Base-by-base conservation (phyloP, 2,113 vertebrate species). In the Brienomyrus longianalis region DNA sequence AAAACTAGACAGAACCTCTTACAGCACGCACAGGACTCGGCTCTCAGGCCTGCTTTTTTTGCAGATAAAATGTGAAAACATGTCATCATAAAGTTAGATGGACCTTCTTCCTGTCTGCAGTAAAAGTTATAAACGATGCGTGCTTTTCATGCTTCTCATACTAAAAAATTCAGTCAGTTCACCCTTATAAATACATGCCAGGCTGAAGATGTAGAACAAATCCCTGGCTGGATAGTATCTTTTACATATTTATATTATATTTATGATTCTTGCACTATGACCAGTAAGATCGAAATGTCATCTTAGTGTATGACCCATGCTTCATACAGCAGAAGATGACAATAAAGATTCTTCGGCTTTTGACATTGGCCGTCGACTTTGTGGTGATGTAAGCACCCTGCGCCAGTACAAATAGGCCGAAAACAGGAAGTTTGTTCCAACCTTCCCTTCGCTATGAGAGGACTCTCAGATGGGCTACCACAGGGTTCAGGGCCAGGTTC, bases 101-200 rank as follows among this genome's bases (percentile, higher is more conserved):
- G 39, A 77, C 27, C 35, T 39, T 17, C 70, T 77, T 77, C 70
- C 31, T 39, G 70, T 51, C 43, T 85, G 83, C 47, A 85, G 47
- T 50, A 45, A 17, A 21, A 52, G 5, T 31, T 31, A 50, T 35
- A 51, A 86, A 54, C 35, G 21, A 87, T 4, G 5, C 35, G 85
- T 90, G 84, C 90, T 51, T 90, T 66, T 70, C n/a, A 70, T 70
- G 45, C 43, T 54, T 50, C 6, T 47, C 51, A 92, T 83, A 91
- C 91, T 93, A 94, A 94, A 94, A 93, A 93, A 7, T 84, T 90
- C 91, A 94, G 93, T 93, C 92, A 94, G 91, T 45, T 86, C 89
- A 93, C 92, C 92, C 93, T 90, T 91, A 92, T 19, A 87, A 90
- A 43, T 91, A 90, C 92, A 85, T 89, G 83, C 88, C 90, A 88